These are phyloP conservation scores for Macrophya annulata DNA, from an alignment of 2,888 invertebrate genomes.

Conservation along the genomic window DNA sequence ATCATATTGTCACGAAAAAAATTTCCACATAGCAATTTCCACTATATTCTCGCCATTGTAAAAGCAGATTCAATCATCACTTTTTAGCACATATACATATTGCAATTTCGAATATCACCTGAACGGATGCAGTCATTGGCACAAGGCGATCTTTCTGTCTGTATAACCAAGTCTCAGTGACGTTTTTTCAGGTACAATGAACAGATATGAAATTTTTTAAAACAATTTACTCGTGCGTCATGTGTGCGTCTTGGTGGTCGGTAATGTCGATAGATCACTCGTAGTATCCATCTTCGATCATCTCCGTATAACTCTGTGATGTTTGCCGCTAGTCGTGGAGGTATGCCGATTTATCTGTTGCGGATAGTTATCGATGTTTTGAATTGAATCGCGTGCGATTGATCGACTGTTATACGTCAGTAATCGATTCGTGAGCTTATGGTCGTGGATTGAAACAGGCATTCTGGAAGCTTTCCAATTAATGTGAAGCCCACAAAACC, in stretches of 20 bases:
- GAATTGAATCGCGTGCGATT: conserved; percentile 39
- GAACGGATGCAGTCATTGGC: background rate
- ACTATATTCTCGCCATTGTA: background rate
- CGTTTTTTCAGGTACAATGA: background rate
- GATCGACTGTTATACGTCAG: conserved; percentile 23
- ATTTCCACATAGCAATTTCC: background rate
- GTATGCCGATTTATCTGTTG: conserved; percentile 11
- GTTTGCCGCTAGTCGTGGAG: conserved; percentile 28
- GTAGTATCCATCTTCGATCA: conserved; percentile 32
- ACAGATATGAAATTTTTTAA: background rate
- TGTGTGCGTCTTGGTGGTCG: background rate
- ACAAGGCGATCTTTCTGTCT: background rate
- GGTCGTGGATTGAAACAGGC: background rate
- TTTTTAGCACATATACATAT: background rate
- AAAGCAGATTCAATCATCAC: background rate
- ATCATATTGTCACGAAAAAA: background rate
- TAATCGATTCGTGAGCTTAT: background rate
- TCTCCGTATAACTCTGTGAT: conserved; percentile 28
- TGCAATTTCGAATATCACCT: background rate
- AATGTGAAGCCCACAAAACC: background rate
- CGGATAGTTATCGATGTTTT: conserved; percentile 28
- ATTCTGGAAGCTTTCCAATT: background rate
- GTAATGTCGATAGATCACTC: conserved; percentile 28
- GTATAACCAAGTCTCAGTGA: background rate
- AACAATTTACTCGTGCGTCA: background rate